phyloP scores from a whole-genome alignment of 2,113 vertebrate species.

The Tringa solitaria region DNA sequence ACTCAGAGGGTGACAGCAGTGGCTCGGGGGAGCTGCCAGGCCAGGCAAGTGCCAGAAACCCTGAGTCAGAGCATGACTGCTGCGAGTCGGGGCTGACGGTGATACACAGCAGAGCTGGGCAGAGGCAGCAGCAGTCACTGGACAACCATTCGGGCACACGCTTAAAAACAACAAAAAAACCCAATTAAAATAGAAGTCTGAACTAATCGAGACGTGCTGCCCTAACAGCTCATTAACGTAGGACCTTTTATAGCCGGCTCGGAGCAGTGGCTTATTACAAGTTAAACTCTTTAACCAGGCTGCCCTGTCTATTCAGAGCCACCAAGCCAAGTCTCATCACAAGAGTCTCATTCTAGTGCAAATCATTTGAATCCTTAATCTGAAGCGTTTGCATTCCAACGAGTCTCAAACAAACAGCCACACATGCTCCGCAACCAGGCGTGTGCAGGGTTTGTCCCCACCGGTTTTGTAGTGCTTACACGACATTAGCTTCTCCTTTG shows the following conservation, averaged over 20 bases:
- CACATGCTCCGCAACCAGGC: not conserved
- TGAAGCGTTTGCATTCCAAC: slow-evolving; percentile 21
- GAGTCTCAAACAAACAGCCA: slow-evolving; percentile 18
- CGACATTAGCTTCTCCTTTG: not conserved
- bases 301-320: not conserved
- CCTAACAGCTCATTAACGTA: not conserved
- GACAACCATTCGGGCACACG: not conserved
- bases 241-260: not conserved
- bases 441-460: not conserved
- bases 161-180: not conserved
- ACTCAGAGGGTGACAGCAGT: slow-evolving; percentile 50
- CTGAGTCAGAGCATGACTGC: slow-evolving; percentile 19
- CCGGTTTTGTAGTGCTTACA: not conserved
- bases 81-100: not conserved
- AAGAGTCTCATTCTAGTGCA: slow-evolving; percentile 31
- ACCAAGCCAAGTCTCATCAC: not conserved
- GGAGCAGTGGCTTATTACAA: not conserved
- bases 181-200: not conserved
- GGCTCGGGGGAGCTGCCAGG: not conserved
- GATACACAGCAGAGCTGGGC: not conserved
- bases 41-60: slow-evolving; percentile 8
- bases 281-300: not conserved
- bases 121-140: not conserved
- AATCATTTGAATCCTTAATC: slow-evolving; percentile 43
- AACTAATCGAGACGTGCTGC: not conserved